phyloP scores from a whole-genome alignment of 1,140 invertebrate species.

The Marisa cornuarietis region DNA sequence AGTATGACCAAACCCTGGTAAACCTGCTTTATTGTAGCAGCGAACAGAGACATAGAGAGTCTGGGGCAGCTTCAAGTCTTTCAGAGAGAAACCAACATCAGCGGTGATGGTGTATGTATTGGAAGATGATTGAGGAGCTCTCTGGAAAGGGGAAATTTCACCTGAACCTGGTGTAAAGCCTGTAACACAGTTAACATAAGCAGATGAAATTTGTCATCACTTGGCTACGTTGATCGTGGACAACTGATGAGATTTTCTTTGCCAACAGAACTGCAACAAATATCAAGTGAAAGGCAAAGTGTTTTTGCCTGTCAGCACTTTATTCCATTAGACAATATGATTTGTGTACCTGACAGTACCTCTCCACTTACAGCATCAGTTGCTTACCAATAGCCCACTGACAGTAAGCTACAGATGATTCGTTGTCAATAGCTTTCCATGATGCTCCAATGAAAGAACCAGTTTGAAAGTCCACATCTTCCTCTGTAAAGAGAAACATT shows the following conservation, averaged over 20 bases:
- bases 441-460: slow-evolving; percentile 26
- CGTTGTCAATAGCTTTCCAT: slow-evolving; percentile 31
- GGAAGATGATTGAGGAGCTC: background rate
- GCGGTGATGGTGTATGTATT: background rate
- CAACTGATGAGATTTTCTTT: too few relatives aligned
- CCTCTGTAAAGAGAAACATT: slow-evolving; percentile 20
- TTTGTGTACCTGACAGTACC: too few relatives aligned
- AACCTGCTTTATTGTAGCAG: slow-evolving; percentile 38
- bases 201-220: background rate
- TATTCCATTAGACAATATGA: too few relatives aligned
- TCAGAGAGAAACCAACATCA: slow-evolving; percentile 1
- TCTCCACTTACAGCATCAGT: too few relatives aligned
- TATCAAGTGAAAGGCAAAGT: too few relatives aligned
- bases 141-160: slow-evolving; percentile 14
- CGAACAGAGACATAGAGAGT: slow-evolving; percentile 33
- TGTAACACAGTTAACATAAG: background rate
- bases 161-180: background rate
- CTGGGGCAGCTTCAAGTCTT: background rate
- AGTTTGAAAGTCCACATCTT: slow-evolving; percentile 32
- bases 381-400: slow-evolving; percentile 39
- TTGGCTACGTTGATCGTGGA: too few relatives aligned
- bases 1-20: slow-evolving; percentile 20
- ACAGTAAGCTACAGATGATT: slow-evolving; percentile 35
- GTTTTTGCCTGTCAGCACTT: too few relatives aligned
- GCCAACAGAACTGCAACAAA: too few relatives aligned